Evolutionary conservation across 2,888 invertebrate species (phyloP), one percentile per base, ranked within the genome.

Genomic region (Drosophila melanosoma): DNA sequence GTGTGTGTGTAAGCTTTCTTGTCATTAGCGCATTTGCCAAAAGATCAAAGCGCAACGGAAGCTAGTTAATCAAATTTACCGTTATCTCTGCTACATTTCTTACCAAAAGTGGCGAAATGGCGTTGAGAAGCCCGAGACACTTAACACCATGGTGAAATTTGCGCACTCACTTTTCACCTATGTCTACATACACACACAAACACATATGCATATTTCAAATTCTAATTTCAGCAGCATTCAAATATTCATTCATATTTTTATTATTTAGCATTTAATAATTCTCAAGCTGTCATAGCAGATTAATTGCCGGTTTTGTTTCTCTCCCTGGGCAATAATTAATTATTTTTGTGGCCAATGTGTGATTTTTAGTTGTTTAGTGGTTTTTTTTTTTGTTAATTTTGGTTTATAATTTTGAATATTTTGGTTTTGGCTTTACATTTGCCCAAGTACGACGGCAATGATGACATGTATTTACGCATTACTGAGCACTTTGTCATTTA

Each of bases 401-500:
- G 51, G 53, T 56, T 65, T 51, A 53, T 74, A 35, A 67, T 61
- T 59, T 67, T 38, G n/a, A 48, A 33, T 57, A 36, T 64, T 61
- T 74, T 69, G 20, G 42, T 58, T 65, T 59, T 45, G 73, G 32
- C 61, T 74, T 69, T 35, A 74, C 66, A 68, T 86, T 84, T 81
- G 70, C 68, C 74, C 74, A 79, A 79, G 48, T 76, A 69, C 70
- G 76, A 86, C 83, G 81, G 76, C 78, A 77, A 81, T 75, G 58
- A 67, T 76, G 71, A 71, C 79, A 79, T 89, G 76, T 75, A 84
- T 90, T 90, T 90, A 90, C 90, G 90, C 86, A 89, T 90, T 87
- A 89, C 75, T 90, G 90, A 82, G 53, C 86, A 87, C 89, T 86
- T 89, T 89, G 90, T 90, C 86, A 84, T 87, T 80, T 48, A 72